Evolutionary conservation across 2,797 vertebrate genomes (phyloP).

Genomic region (Aulostomus chinensis): DNA sequence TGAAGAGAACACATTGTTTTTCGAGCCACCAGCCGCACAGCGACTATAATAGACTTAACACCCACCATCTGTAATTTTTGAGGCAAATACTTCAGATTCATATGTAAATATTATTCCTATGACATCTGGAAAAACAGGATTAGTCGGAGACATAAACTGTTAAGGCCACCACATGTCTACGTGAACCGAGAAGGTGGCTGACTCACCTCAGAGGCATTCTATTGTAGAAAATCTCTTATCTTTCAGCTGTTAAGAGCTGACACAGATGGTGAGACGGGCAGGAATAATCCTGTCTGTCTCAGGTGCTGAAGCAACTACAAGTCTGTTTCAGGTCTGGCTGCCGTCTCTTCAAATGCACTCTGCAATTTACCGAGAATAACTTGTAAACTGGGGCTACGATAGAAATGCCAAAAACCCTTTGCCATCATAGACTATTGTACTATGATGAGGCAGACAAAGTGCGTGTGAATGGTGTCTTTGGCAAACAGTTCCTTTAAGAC

Average conservation of each 20-base stretch:
- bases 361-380: constrained; percentile 29
- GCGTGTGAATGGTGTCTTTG: constrained; percentile 47
- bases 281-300: constrained; percentile 44
- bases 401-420: constrained; percentile 38
- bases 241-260: constrained; percentile 43
- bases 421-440: too few species aligned
- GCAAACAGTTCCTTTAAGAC: constrained; percentile 54
- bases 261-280: constrained; percentile 47
- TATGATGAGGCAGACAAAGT: constrained; percentile 11
- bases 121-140: constrained; percentile 11
- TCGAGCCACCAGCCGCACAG: constrained; percentile 2
- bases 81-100: constrained; percentile 25
- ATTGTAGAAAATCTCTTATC: constrained; percentile 43
- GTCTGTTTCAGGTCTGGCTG: constrained; percentile 31
- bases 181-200: constrained; percentile 19
- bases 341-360: constrained; percentile 19
- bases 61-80: constrained; percentile 13
- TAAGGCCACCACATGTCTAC: constrained; percentile 18
- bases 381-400: constrained; percentile 32
- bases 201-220: constrained; percentile 15
- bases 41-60: constrained; percentile 17
- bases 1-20: constrained; percentile 5
- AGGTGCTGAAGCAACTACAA: constrained; percentile 33
- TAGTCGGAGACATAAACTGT: constrained; percentile 16
- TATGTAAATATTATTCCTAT: constrained; percentile 29